Evolutionary conservation across 2,888 invertebrate species (phyloP).

Genomic region (Oxyscelio sp.): DNA sequence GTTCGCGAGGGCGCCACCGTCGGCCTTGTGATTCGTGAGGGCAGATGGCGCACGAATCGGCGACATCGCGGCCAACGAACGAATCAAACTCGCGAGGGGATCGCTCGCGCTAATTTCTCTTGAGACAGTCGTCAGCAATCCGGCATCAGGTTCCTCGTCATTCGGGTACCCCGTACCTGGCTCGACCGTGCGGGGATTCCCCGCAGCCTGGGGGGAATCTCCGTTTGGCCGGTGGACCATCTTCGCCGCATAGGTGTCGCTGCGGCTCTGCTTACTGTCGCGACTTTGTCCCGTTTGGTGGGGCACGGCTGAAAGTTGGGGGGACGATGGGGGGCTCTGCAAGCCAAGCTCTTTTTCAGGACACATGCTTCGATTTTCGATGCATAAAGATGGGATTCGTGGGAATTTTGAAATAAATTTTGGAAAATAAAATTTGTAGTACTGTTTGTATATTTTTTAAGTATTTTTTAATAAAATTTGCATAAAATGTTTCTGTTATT

Average conservation of each 20-base stretch:
- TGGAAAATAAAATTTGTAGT: too few species aligned
- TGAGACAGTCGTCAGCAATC: conserved; percentile 81
- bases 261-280: conserved; percentile 74
- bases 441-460: too few species aligned
- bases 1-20: conserved; percentile 75
- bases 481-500: too few species aligned
- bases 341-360: conserved; percentile 83
- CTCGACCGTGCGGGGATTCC: conserved; percentile 19
- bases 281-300: conserved; percentile 5
- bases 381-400: too few species aligned
- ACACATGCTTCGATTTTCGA: conserved; percentile 58
- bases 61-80: conserved; percentile 85
- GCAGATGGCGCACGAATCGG: conserved; percentile 81
- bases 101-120: conserved; percentile 75
- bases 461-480: too few species aligned
- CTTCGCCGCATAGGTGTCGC: conserved; percentile 82
- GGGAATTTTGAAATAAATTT: background rate
- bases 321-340: conserved; percentile 87
- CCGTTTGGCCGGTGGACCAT: conserved; percentile 79
- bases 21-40: conserved; percentile 80
- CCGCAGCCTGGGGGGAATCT: conserved; percentile 43
- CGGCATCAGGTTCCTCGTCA: conserved; percentile 80
- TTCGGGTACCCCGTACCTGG: background rate
- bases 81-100: conserved; percentile 86
- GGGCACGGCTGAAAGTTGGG: conserved; percentile 80